phyloP scores from a whole-genome alignment of 2,888 invertebrate genomes.

The Antheraea yamamai region DNA sequence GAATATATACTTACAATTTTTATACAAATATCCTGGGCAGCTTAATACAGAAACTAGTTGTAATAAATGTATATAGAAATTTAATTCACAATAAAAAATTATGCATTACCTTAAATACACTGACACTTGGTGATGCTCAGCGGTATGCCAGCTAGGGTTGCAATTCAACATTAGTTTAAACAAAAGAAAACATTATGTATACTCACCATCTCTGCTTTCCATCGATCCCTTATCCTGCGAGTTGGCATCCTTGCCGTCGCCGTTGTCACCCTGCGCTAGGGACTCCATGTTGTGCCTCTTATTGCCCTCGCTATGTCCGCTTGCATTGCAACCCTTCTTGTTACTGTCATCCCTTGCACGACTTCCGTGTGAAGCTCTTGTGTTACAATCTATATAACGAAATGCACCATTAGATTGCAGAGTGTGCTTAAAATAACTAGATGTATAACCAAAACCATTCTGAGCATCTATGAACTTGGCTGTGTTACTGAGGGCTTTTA shows the following conservation, averaged over 20 bases:
- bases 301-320: conserved; percentile 58
- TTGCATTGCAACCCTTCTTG: conserved; percentile 73
- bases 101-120: not conserved
- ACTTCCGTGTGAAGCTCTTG: conserved; percentile 63
- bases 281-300: conserved; percentile 74
- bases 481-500: not conserved
- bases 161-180: conserved; percentile 5
- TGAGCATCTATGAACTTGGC: not conserved
- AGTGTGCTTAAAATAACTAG: not conserved
- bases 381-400: conserved; percentile 59
- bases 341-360: conserved; percentile 75
- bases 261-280: conserved; percentile 74
- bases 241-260: conserved; percentile 67
- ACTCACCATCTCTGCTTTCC: conserved; percentile 64
- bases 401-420: not conserved
- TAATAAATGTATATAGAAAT: not conserved
- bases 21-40: conserved; percentile 10
- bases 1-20: conserved; percentile 10
- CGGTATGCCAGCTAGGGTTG: not conserved
- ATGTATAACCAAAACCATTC: not conserved
- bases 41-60: conserved; percentile 8
- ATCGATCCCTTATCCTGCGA: conserved; percentile 59
- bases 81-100: not conserved
- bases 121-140: not conserved
- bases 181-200: not conserved